These are phyloP conservation scores for Cephus pygmeus DNA, from an alignment of 2,888 invertebrate genomes.

Conservation along the genomic window DNA sequence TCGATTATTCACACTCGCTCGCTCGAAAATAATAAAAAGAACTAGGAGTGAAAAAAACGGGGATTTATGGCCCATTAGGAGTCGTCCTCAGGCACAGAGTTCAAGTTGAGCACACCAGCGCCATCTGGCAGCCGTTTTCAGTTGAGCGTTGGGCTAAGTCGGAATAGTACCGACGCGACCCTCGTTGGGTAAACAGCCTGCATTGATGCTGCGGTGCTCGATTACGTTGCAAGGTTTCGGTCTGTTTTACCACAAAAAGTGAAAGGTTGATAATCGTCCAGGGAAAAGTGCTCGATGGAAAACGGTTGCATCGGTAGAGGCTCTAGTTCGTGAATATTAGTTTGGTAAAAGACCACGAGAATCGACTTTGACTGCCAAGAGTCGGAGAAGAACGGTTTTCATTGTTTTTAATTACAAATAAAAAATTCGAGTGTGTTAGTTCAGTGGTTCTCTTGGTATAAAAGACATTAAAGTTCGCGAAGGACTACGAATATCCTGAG, in stretches of 20 bases:
- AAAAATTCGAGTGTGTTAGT: not conserved
- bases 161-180: not conserved
- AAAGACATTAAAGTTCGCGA: not conserved
- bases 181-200: not conserved
- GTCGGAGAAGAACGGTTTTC: not conserved
- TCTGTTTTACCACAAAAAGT: not conserved
- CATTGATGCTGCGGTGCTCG: not conserved
- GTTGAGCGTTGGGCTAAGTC: not conserved
- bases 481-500: not conserved
- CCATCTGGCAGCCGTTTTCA: constrained; percentile 9
- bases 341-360: not conserved
- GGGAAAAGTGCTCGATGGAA: not conserved
- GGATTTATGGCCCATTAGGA: constrained; percentile 54
- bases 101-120: constrained; percentile 3
- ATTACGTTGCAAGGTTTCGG: not conserved
- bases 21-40: constrained; percentile 44
- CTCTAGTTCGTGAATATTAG: not conserved
- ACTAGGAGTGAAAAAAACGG: constrained; percentile 32
- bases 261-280: not conserved
- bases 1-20: constrained; percentile 56
- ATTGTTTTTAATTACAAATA: not conserved
- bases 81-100: constrained; percentile 40
- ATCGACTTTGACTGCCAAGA: not conserved
- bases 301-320: not conserved
- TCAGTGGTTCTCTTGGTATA: not conserved